Evolutionary conservation across 2,888 invertebrate genomes (phyloP), one percentile per base, ranked within the genome.

Genomic region (Hyles lineata): DNA sequence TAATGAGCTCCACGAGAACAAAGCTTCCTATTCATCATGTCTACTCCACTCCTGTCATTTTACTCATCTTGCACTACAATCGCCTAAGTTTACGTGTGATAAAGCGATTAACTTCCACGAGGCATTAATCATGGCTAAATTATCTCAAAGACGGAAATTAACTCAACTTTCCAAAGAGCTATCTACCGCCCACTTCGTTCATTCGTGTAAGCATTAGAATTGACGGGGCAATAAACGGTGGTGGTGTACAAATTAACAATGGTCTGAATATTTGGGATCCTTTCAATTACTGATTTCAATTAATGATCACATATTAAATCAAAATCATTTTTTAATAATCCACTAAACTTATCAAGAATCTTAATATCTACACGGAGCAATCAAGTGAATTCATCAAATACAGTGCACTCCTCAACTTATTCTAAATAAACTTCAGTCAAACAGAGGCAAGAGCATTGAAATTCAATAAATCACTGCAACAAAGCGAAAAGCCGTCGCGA

Each of bases 381-480:
- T 23, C 15, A 67, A 43, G 43, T 43, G 21, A 23, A 17, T 67
- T 23, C 21, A 2, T 43, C 15, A 15, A 35, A 43, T 63, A 21
- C 9, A 32, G 11, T 19, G 23, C 50, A 70, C 32, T 32, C 1
- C 1, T n/a, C 35, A 73, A 73, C 70, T 60, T 29, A n/a, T 32
- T 71, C 67, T 50, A 69, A 73, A 73, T 67, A 70, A 61, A 29
- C 72, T n/a, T 15, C 63, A 62, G 25, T 62, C n/a, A 29, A 58
- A 70, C 71, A 73, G 75, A 75, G 75, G 80, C 76, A 76, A 77
- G 79, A 73, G 71, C 80, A 78, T 81, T 82, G 79, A 84, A 83
- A 82, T 83, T 85, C 82, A 82, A 85, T 85, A 87, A 87, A 86
- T 87, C 83, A 82, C 75, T 74, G 73, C 74, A 79, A 73, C 74